Evolutionary conservation across 2,113 vertebrate species (phyloP).

Genomic region (Microtus montanus): DNA sequence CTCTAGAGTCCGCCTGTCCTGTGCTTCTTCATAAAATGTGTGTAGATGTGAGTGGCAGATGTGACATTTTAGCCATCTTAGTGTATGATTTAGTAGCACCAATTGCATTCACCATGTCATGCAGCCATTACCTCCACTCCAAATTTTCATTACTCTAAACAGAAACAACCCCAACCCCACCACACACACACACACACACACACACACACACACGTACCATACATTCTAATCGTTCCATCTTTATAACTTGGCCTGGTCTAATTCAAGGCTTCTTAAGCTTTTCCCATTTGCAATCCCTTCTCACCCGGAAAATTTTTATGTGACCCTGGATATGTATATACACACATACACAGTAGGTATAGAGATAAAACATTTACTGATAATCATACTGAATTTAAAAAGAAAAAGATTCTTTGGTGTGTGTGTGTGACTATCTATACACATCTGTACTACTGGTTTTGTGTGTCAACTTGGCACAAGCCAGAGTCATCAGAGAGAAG

Average conservation of each 20-base stretch:
- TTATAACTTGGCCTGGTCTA: neutral
- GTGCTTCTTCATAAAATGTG: neutral
- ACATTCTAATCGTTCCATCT: neutral
- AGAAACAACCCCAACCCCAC: neutral
- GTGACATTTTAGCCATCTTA: neutral
- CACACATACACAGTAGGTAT: neutral
- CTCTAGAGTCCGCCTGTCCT: neutral
- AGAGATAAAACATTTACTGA: neutral
- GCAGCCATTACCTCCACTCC: neutral
- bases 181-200: no score
- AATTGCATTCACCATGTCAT: neutral
- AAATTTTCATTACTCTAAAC: constrained; percentile 2
- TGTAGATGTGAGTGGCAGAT: neutral
- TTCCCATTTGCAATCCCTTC: neutral
- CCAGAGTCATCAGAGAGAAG: neutral
- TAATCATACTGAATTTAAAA: neutral
- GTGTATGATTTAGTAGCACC: neutral
- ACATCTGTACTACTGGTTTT: neutral
- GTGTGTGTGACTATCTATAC: no score
- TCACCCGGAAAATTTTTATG: neutral
- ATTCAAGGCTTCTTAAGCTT: neutral
- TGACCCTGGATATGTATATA: neutral
- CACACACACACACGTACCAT: no score
- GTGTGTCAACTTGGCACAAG: neutral
- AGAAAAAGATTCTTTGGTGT: neutral